phyloP scores from a whole-genome alignment of 2,113 vertebrate species.

The Callopanchax toddi region DNA sequence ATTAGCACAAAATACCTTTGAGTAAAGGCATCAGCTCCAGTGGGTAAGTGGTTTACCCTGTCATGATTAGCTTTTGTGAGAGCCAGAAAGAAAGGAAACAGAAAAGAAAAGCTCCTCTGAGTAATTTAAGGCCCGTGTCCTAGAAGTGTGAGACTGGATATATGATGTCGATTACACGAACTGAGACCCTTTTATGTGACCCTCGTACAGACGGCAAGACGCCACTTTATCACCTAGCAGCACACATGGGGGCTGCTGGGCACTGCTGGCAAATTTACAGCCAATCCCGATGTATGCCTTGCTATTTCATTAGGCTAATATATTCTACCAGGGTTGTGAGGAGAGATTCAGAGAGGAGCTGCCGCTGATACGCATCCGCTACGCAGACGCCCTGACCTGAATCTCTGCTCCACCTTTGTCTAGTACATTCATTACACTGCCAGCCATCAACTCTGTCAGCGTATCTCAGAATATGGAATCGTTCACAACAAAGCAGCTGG shows the following conservation, averaged over 20 bases:
- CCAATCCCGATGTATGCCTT: slow-evolving; percentile 37
- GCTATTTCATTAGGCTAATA: slow-evolving; percentile 78
- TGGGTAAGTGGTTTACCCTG: slow-evolving; percentile 46
- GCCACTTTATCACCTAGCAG: slow-evolving; percentile 62
- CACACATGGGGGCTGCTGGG: slow-evolving; percentile 22
- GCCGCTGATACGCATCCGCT: slow-evolving; percentile 49
- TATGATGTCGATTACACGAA: slow-evolving; percentile 72
- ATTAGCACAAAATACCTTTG: slow-evolving; percentile 38
- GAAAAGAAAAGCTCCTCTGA: slow-evolving; percentile 12
- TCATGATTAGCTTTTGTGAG: slow-evolving; percentile 45
- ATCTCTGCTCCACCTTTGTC: slow-evolving; percentile 58
- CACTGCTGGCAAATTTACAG: slow-evolving; percentile 60
- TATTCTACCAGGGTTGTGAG: slow-evolving; percentile 64
- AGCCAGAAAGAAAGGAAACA: slow-evolving; percentile 12
- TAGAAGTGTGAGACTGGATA: slow-evolving; percentile 64
- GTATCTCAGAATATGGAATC: slow-evolving; percentile 21
- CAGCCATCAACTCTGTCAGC: slow-evolving; percentile 34
- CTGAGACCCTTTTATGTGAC: slow-evolving; percentile 71
- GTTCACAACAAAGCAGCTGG: slow-evolving; percentile 28
- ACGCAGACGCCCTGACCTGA: slow-evolving; percentile 59
- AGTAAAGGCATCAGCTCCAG: slow-evolving; percentile 38
- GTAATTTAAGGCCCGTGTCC: slow-evolving; percentile 63
- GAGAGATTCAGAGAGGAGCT: slow-evolving; percentile 30
- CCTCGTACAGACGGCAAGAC: slow-evolving; percentile 42
- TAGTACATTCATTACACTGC: slow-evolving; percentile 39